Conservation (phyloP, 2,888 invertebrate species). For the Mechanitis messenoides region DNA sequence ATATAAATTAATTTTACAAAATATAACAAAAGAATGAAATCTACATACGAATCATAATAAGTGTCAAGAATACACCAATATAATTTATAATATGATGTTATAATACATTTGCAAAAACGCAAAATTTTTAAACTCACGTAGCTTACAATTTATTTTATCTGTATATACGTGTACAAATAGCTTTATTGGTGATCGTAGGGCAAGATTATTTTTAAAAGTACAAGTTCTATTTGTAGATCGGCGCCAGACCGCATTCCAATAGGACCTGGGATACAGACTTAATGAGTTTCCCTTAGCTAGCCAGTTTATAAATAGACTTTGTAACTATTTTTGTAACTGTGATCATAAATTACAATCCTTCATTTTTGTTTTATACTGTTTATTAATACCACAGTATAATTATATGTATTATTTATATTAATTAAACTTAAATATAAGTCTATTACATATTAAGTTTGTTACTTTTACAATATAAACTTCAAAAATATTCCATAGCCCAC, state of each 20-base stretch:
- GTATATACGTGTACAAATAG: constrained; percentile 15
- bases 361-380: not conserved
- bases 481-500: constrained; percentile 44
- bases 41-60: too few species aligned
- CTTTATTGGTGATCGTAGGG: constrained; percentile 18
- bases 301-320: constrained; percentile 55
- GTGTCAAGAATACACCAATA: too few species aligned
- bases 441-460: not conserved
- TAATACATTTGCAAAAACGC: too few species aligned
- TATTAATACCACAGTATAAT: too few species aligned
- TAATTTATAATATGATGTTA: not conserved
- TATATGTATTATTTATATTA: too few species aligned
- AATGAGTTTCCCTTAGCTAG: constrained; percentile 56
- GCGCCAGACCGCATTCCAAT: constrained; percentile 71
- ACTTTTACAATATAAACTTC: not conserved
- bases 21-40: too few species aligned
- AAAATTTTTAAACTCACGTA: too few species aligned
- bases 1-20: too few species aligned
- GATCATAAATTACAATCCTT: constrained; percentile 18
- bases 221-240: constrained; percentile 56
- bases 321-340: constrained; percentile 31
- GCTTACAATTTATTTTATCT: too few species aligned
- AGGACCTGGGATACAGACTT: constrained; percentile 63
- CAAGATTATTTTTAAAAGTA: constrained; percentile 46
- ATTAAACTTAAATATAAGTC: too few species aligned